Percentiles rank a stretch among this genome's conserved stretches.
These are phyloP conservation scores for Aldabrachelys gigantea DNA, from an alignment of 2,113 vertebrate species.

Conservation along the genomic window DNA sequence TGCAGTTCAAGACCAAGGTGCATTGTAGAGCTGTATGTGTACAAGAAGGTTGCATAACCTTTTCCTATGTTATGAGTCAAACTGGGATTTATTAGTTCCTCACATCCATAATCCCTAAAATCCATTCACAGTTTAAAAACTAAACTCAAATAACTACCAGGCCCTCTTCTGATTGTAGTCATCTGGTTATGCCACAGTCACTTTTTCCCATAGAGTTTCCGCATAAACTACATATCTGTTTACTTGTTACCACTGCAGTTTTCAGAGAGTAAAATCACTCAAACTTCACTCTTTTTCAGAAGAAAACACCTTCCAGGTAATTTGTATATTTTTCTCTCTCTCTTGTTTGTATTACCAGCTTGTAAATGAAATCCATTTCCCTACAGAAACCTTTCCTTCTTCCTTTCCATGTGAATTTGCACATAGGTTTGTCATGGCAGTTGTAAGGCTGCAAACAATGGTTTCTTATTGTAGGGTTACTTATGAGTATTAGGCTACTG, in stretches of 20 bases:
- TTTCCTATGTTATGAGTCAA: slow-evolving; percentile 55
- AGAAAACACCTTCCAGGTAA: slow-evolving; percentile 15
- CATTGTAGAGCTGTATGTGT: background rate
- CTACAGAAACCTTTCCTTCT: slow-evolving; percentile 11
- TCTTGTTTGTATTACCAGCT: slow-evolving; percentile 36
- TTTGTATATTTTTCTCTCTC: background rate
- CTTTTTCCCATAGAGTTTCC: slow-evolving; percentile 46
- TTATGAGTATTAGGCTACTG: background rate
- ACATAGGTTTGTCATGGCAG: slow-evolving; percentile 8
- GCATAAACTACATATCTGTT: slow-evolving; percentile 48
- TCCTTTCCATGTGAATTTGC: background rate
- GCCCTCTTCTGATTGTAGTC: slow-evolving; percentile 55
- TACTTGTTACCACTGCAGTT: slow-evolving; percentile 58
- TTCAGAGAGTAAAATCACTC: slow-evolving; percentile 31
- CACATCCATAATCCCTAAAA: slow-evolving; percentile 51
- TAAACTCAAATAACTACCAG: background rate
- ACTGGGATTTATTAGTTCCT: slow-evolving; percentile 38
- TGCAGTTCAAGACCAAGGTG: background rate
- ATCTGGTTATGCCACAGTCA: slow-evolving; percentile 51
- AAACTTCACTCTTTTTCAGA: slow-evolving; percentile 27
- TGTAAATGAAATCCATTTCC: background rate
- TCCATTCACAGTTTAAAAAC: accelerated
- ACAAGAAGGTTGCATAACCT: slow-evolving; percentile 45
- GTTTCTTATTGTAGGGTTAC: background rate
- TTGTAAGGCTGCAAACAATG: background rate